Evolutionary conservation across 1,140 invertebrate genomes (phyloP).

Genomic region (Acromyrmex heyeri): DNA sequence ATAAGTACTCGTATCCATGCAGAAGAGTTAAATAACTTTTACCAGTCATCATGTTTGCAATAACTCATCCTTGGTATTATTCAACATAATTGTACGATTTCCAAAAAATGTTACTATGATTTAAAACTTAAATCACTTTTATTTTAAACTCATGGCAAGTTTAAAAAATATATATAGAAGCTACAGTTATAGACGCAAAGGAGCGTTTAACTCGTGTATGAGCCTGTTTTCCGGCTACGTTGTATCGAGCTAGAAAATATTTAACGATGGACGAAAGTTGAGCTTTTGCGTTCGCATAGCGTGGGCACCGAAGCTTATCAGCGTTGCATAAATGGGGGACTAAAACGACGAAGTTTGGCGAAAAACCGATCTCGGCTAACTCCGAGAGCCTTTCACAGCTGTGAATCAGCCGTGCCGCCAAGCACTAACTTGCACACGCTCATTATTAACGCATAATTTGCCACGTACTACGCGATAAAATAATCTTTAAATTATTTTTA

Average conservation of each 20-base stretch:
- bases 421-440: neutral
- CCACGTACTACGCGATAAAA: neutral
- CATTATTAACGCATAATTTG: neutral
- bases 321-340: constrained; percentile 21
- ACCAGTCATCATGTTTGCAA: neutral
- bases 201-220: neutral
- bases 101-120: neutral
- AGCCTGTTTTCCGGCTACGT: neutral
- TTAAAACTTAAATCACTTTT: neutral
- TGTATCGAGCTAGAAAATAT: neutral
- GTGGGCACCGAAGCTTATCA: constrained; percentile 12
- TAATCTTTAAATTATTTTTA: constrained; percentile 30
- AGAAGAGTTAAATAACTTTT: neutral
- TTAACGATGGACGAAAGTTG: constrained; percentile 1
- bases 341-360: constrained; percentile 10
- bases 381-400: neutral
- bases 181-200: neutral
- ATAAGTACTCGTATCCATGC: too few relatives aligned
- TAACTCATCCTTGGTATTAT: too few relatives aligned
- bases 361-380: neutral
- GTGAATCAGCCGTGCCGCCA: neutral
- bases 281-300: neutral
- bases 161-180: neutral
- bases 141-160: neutral
- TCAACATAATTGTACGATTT: neutral